These are phyloP conservation scores for Clupea harengus DNA, from an alignment of 2,113 vertebrate species.

Conservation along the genomic window DNA sequence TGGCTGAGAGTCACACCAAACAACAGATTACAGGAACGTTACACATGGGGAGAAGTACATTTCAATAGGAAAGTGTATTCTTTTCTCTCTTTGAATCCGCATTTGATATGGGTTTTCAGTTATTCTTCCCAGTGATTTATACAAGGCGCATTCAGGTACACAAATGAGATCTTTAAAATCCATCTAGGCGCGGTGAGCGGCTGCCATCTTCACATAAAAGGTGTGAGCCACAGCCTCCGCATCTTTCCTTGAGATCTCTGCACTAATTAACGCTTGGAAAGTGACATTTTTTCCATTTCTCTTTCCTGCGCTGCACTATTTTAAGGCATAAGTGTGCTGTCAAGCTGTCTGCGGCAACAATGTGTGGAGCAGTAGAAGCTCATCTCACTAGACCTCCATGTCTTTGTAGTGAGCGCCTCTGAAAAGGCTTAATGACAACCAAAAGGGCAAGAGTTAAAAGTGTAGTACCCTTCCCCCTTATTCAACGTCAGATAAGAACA, in stretches of 20 bases:
- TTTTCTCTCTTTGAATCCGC: neutral
- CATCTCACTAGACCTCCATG: neutral
- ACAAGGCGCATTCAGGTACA: conserved; percentile 31
- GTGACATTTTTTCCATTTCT: conserved; percentile 53
- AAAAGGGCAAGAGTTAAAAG: neutral
- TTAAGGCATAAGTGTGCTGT: conserved; percentile 54
- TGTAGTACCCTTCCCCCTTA: neutral
- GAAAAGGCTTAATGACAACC: neutral
- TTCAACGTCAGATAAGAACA: neutral
- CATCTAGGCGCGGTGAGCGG: conserved; percentile 36
- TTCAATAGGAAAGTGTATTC: conserved; percentile 42
- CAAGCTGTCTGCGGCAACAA: conserved; percentile 53
- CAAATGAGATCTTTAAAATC: conserved; percentile 47
- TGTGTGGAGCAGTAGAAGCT: conserved; percentile 40
- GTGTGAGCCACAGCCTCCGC: conserved; percentile 38
- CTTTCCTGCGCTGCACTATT: conserved; percentile 59
- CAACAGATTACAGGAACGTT: neutral
- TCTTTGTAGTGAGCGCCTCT: neutral
- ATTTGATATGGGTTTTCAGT: conserved; percentile 1
- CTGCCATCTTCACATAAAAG: conserved; percentile 50
- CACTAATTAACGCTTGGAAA: conserved; percentile 62
- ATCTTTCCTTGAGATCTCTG: conserved; percentile 33
- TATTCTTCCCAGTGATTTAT: conserved; percentile 39
- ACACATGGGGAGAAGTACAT: conserved; percentile 27
- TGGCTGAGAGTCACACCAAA: neutral